Base-by-base conservation (phyloP, 2,888 invertebrate genomes). In the Trypoxylon attenuatum region DNA sequence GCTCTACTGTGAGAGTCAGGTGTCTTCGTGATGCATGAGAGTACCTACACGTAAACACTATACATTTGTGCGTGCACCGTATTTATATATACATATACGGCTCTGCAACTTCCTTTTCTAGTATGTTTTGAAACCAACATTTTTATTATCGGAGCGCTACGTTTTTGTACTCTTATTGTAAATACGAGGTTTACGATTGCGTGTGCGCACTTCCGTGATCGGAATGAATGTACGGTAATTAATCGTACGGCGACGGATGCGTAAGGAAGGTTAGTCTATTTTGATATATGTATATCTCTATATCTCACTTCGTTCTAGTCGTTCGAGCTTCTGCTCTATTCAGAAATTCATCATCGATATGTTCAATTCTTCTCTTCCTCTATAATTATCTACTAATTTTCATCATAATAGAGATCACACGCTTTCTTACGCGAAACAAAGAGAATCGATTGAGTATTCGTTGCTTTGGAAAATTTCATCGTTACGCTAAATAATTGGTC, bases 61-160 rank as follows among this genome's bases (percentile, higher is more conserved):
- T 27, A 42, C 45, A 56, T 38, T 45, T 57, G 51, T 49, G 54
- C 19, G 50, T 53, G 21, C 22, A 68, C 45, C 51, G 61, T 71
- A 66, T 71, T 57, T 71, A 33, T 33, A 58, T 63, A 62, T 57
- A 67, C 38, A 65, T 16, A 45, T 41, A 65, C 29, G 55, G 57
- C 66, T 57, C 58, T 50, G 53, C 58, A 66, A 70, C 59, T 70
- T 69, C 70, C 55, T 76, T 76, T 76, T 73, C 73, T 76, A 76
- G 59, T 54, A 66, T 45, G 33, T 70, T 76, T 70, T 71, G 25
- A 72, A 66, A 45, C 39, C 55, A 27, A 13, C 18, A 42, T 52
- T 62, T 66, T 56, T 47, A 69, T 76, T 69, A 56, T 53, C 55
- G 49, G 33, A 46, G 21, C 29, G 70, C 63, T 67, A 55, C 29